Conservation (phyloP, 2,888 invertebrate species). For the Cordilura impudica region DNA sequence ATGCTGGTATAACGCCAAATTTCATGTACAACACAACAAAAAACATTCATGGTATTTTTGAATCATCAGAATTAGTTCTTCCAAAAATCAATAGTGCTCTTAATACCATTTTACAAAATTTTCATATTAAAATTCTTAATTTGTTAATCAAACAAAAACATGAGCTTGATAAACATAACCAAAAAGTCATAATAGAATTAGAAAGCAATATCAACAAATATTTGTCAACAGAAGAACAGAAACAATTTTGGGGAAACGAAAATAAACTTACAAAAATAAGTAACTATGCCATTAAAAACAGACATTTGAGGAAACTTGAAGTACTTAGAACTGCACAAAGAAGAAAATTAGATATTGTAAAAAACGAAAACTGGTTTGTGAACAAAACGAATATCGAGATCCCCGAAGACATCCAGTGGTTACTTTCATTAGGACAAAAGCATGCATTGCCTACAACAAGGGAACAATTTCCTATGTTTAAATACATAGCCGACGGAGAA, state of each 20-base stretch:
- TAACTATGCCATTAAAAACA: background rate
- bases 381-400: background rate
- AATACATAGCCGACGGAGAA: conserved; percentile 3
- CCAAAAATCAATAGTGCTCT: background rate
- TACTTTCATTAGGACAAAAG: no score
- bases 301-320: background rate
- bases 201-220: background rate
- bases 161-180: background rate
- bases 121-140: background rate
- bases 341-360: background rate
- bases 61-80: background rate
- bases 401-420: background rate
- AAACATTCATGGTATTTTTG: background rate
- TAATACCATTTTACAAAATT: background rate
- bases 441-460: background rate
- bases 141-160: background rate
- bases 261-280: background rate
- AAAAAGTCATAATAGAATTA: background rate
- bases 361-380: background rate
- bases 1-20: background rate
- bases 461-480: background rate
- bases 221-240: background rate
- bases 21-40: background rate
- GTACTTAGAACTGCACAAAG: no score
- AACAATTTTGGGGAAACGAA: background rate